Evolutionary conservation across 2,888 invertebrate species (phyloP), one percentile per base, ranked within the genome.

Genomic region (Trachelus tabidus): DNA sequence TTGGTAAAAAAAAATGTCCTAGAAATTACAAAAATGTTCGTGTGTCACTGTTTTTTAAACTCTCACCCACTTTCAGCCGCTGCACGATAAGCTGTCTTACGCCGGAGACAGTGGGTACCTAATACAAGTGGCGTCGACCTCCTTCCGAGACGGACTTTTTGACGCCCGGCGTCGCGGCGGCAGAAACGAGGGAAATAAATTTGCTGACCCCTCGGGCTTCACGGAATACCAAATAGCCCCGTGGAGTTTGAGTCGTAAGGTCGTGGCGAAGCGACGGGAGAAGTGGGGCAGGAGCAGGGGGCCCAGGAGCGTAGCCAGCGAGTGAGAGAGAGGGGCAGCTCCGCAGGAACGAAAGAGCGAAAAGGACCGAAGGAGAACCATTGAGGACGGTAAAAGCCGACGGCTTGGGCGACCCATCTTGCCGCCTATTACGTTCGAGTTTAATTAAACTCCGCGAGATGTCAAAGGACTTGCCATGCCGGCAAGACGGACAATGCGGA

Each of bases 401-500:
- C 34, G 74, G 74, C 31, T 34, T 6, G 74, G 74, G 34, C 74
- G 74, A 74, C 74, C 81, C 79, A 77, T 79, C 81, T 79, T 79
- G 80, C 78, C 77, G 80, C 75, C 84, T 80, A 84, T 86, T 90
- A 88, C 88, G 86, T 86, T 87, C 85, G 87, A 89, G 90, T 91
- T 91, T 91, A 91, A 91, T 91, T 91, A 91, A 91, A 91, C 90
- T 90, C 88, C 85, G 88, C 84, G 87, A 89, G 88, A 90, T 89
- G 90, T 91, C 91, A 91, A 90, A 76, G 75, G 79, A 85, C 86
- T 85, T 85, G 86, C 86, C 86, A 86, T 86, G 86, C 87, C 84
- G 86, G 88, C 86, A 90, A 90, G 91, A 91, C 89, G 91, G 91
- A 91, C 91, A 90, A 91, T 91, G 89, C 90, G 88, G 89, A 90